These are phyloP conservation scores for Orthonevra nobilis DNA, from an alignment of 2,888 invertebrate genomes.

Conservation along the genomic window DNA sequence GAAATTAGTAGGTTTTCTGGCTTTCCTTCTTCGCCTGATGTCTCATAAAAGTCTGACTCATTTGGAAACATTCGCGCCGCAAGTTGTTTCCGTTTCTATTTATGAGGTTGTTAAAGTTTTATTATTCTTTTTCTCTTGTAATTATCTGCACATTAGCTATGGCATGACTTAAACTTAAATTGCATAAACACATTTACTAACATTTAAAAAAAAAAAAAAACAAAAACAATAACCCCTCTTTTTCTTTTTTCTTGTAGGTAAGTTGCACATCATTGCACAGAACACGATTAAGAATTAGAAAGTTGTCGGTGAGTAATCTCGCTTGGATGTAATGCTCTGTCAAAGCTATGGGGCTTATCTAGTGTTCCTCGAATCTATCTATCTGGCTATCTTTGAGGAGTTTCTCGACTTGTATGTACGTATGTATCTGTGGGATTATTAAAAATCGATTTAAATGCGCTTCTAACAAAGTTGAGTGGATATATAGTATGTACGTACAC, in stretches of 20 bases:
- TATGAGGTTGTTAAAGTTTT: neutral
- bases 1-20: no score
- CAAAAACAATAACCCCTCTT: neutral
- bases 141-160: slow-evolving; percentile 15
- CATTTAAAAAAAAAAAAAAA: no score
- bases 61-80: neutral
- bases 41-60: no score
- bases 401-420: slow-evolving; percentile 28
- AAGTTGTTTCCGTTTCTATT: slow-evolving; percentile 5
- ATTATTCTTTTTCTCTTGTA: neutral
- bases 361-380: neutral
- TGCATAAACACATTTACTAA: slow-evolving; percentile 8
- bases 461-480: neutral
- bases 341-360: slow-evolving; percentile 22
- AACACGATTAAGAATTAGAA: slow-evolving; percentile 52
- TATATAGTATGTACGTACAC: neutral
- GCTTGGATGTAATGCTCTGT: slow-evolving; percentile 5
- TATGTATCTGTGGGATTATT: slow-evolving; percentile 43
- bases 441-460: slow-evolving; percentile 50
- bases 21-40: no score
- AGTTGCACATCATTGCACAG: slow-evolving; percentile 55
- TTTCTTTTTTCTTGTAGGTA: slow-evolving; percentile 51
- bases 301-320: slow-evolving; percentile 42
- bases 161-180: neutral
- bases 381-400: slow-evolving; percentile 7